Conservation (phyloP, 2,113 vertebrate species). For the Synodontis membranacea region DNA sequence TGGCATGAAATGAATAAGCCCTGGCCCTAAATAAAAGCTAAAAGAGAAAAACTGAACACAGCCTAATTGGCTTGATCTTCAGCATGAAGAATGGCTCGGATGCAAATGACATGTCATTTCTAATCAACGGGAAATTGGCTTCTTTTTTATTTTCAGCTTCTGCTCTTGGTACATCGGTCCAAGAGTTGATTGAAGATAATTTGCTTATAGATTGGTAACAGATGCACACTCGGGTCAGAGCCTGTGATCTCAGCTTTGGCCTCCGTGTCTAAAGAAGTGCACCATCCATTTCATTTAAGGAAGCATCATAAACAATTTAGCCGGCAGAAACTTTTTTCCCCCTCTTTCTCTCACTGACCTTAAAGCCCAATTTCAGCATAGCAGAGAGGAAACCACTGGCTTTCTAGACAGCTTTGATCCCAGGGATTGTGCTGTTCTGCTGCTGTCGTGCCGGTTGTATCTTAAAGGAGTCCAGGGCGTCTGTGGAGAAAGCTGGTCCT, state of each 20-base stretch:
- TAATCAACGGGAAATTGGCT: background rate
- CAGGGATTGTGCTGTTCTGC: background rate
- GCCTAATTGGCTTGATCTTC: background rate
- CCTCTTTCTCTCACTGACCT: background rate
- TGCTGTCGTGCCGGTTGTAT: background rate
- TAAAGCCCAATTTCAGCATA: slow-evolving; percentile 23
- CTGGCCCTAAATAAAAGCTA: background rate
- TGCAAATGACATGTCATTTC: slow-evolving; percentile 4
- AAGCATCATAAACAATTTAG: slow-evolving; percentile 44
- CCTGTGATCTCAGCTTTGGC: background rate
- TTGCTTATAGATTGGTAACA: slow-evolving; percentile 17
- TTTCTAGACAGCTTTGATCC: slow-evolving; percentile 1
- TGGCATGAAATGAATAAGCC: background rate
- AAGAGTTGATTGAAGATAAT: slow-evolving; percentile 17
- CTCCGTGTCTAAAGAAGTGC: background rate
- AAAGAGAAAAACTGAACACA: background rate
- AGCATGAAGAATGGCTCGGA: background rate
- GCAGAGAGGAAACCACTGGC: slow-evolving; percentile 18
- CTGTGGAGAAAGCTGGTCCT: background rate
- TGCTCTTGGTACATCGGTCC: background rate
- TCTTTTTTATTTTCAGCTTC: background rate
- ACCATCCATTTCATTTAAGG: slow-evolving; percentile 16
- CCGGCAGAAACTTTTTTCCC: background rate
- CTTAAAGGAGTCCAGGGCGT: background rate
- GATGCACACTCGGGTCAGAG: background rate